These are phyloP conservation scores for Phalacrocorax aristotelis DNA, from an alignment of 2,113 vertebrate species.

Conservation along the genomic window DNA sequence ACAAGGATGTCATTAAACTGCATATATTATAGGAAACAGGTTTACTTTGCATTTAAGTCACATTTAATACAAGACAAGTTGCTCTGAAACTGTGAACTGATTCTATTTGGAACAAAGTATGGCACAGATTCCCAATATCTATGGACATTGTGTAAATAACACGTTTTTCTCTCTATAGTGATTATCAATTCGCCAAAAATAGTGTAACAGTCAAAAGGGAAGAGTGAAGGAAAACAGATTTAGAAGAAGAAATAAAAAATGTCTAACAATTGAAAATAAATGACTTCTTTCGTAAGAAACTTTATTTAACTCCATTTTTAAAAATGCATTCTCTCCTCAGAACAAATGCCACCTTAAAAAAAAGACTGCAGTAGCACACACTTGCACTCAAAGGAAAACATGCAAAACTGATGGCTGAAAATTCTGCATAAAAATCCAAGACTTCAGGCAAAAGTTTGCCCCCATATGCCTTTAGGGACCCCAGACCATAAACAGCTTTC, in stretches of 20 bases:
- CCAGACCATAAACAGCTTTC: constrained; percentile 57
- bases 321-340: constrained; percentile 74
- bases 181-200: constrained; percentile 74
- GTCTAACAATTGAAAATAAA: constrained; percentile 74
- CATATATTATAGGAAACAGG: constrained; percentile 60
- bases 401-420: constrained; percentile 74
- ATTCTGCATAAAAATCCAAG: constrained; percentile 69
- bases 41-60: constrained; percentile 65
- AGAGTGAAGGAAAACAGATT: constrained; percentile 59
- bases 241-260: constrained; percentile 70
- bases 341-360: constrained; percentile 71
- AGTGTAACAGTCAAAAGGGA: constrained; percentile 68
- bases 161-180: constrained; percentile 58
- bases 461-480: constrained; percentile 53
- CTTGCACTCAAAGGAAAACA: constrained; percentile 76
- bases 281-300: constrained; percentile 71
- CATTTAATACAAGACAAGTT: constrained; percentile 63
- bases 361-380: constrained; percentile 69
- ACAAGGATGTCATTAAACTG: constrained; percentile 56
- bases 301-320: constrained; percentile 72
- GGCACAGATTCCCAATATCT: constrained; percentile 60
- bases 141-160: constrained; percentile 39
- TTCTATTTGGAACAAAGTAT: constrained; percentile 64
- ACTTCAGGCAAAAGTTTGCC: constrained; percentile 54
- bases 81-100: constrained; percentile 60